Conservation (phyloP, 2,888 invertebrate species). For the Ypsolopha sequella region DNA sequence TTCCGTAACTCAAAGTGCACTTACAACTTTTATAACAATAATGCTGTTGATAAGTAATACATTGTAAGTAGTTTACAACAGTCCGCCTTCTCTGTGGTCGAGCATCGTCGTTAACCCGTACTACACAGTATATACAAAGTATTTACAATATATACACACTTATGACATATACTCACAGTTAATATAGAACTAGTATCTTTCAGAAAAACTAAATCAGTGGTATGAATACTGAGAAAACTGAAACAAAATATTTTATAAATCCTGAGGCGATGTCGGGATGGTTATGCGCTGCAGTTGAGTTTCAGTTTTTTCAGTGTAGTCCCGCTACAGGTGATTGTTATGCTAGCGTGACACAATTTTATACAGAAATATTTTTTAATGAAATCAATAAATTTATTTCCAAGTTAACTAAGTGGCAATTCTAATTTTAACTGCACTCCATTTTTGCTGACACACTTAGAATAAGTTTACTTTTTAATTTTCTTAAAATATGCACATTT, state of each 20-base stretch:
- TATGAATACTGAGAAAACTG: neutral
- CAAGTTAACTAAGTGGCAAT: constrained; percentile 66
- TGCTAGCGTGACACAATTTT: constrained; percentile 62
- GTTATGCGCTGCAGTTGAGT: neutral
- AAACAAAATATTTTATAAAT: neutral
- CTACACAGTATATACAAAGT: constrained; percentile 58
- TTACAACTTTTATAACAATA: constrained; percentile 43
- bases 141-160: constrained; percentile 62
- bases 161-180: constrained; percentile 57
- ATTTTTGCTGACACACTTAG: constrained; percentile 70
- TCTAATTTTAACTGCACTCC: constrained; percentile 65
- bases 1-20: constrained; percentile 68
- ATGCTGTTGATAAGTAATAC: constrained; percentile 46
- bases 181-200: constrained; percentile 57
- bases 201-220: constrained; percentile 44
- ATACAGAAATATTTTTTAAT: constrained; percentile 70
- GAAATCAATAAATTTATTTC: constrained; percentile 51
- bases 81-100: constrained; percentile 31
- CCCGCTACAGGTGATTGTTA: constrained; percentile 43
- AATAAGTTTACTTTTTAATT: constrained; percentile 41
- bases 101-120: constrained; percentile 46
- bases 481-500: constrained; percentile 66
- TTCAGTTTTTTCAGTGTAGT: constrained; percentile 28
- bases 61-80: constrained; percentile 39
- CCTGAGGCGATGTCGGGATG: no score